Evolutionary conservation across 1,140 invertebrate species (phyloP).

Genomic region (Drosophila teissieri): DNA sequence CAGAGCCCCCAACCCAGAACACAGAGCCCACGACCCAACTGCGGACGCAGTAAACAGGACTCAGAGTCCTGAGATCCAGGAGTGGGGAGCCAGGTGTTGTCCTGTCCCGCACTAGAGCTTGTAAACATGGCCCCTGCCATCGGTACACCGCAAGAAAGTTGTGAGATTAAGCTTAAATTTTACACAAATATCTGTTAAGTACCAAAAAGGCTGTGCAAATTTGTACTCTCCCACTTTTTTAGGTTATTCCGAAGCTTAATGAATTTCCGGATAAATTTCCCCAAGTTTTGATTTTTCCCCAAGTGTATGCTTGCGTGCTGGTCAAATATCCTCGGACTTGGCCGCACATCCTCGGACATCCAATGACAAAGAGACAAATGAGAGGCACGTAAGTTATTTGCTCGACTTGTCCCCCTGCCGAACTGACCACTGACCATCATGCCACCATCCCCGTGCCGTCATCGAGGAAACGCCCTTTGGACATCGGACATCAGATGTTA

Average conservation of each 20-base stretch:
- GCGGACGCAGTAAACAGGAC: conserved; percentile 2
- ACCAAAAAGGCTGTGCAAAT: too few species aligned
- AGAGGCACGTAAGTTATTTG: conserved; percentile 83
- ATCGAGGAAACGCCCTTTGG: conserved; percentile 4
- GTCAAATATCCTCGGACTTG: conserved; percentile 24
- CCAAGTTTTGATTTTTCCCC: conserved; percentile 3
- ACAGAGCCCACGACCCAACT: neutral
- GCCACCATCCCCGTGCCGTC: neutral
- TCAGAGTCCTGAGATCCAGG: neutral
- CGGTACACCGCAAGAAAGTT: too few species aligned
- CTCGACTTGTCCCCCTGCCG: conserved; percentile 44
- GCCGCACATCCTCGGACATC: conserved; percentile 15
- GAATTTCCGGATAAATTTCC: too few species aligned
- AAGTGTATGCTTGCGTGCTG: conserved; percentile 33
- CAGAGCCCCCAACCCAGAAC: too few species aligned
- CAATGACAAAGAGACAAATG: conserved; percentile 66
- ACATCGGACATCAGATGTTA: conserved; percentile 77
- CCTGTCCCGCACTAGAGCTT: conserved; percentile 19
- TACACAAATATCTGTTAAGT: too few species aligned
- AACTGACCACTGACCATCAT: neutral
- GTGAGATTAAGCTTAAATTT: too few species aligned
- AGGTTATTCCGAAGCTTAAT: too few species aligned
- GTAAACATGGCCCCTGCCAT: conserved; percentile 10
- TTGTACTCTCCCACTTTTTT: too few species aligned
- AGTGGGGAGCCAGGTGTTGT: conserved; percentile 14